Base-by-base conservation (phyloP, 2,888 invertebrate species). In the Cryptophagus acutangulus region DNA sequence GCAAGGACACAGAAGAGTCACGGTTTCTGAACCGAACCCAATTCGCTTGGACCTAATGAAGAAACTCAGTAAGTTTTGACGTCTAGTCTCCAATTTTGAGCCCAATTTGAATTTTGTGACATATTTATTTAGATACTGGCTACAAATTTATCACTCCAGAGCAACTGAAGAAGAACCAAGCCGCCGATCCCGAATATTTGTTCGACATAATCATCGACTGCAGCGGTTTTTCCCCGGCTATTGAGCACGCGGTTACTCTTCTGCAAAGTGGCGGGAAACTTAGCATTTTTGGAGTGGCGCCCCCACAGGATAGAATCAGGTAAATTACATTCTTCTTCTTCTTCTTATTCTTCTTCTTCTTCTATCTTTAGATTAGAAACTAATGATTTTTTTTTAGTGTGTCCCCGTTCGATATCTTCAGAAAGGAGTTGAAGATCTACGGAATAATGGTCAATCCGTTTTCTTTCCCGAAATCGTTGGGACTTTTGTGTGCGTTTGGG, bases 131-230 rank as follows among this genome's bases (percentile, higher is more conserved):
- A 81, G 83, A 76, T 14, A 75, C 80, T 18, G 80, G 78, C n/a
- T 83, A 67, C 62, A 66, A 75, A 8, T 63, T 76, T 0, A 56
- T 76, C 0, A 71, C 72, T 2, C 83, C 83, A 0, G 70, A 73
- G 2, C 70, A 77, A 2, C 55, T 83, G 42, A 73, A 71, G 2
- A 65, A 69, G 1, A 59, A 59, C 14, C 57, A 61, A 39, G 35
- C 36, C 13, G 45, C 58, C n/a, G 62, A 68, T 43, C 72, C 75
- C 10, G 65, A 71, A 1, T 63, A 62, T 31, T 51, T 69, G 0
- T 82, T 77, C 50, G 81, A 84, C 52, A 67, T 84, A 26, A 76
- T 80, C 6, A 72, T 85, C n/a, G 84, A 85, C 49, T 84, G 84
- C 57, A 84, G 83, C 59, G 84, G 84, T 60, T 80, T 75, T 6